Evolutionary conservation across 2,888 invertebrate genomes (phyloP).

Genomic region (Pollenia angustigena): DNA sequence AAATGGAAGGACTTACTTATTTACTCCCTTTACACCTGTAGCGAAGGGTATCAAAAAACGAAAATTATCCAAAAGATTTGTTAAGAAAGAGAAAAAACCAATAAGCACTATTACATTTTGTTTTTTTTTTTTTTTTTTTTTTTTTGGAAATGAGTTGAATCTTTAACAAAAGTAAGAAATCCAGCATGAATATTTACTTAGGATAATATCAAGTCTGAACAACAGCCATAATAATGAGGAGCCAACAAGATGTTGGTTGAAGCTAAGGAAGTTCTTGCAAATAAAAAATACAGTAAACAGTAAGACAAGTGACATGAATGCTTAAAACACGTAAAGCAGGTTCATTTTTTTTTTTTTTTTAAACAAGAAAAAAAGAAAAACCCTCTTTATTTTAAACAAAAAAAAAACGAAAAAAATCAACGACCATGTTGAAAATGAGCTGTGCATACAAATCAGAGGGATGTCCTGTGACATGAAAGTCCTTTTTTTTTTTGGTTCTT

Average conservation of each 20-base stretch:
- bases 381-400: slow-evolving; percentile 34
- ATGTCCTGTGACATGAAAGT: slow-evolving; percentile 1
- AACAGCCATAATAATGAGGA: slow-evolving; percentile 27
- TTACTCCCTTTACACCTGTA: too few species aligned
- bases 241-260: slow-evolving; percentile 42
- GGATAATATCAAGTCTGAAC: slow-evolving; percentile 66
- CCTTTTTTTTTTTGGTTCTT: slow-evolving; percentile 3
- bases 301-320: slow-evolving; percentile 46
- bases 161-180: slow-evolving; percentile 19
- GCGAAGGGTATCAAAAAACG: too few species aligned
- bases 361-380: slow-evolving; percentile 24
- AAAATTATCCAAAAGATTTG: slow-evolving; percentile 34
- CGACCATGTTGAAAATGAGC: slow-evolving; percentile 55
- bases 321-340: slow-evolving; percentile 58
- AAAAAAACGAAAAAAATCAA: slow-evolving; percentile 36
- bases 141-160: slow-evolving; percentile 4
- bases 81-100: slow-evolving; percentile 27
- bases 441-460: slow-evolving; percentile 68
- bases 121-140: not conserved
- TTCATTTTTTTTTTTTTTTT: slow-evolving; percentile 11
- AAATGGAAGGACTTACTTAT: too few species aligned
- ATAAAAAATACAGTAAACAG: slow-evolving; percentile 23
- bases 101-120: slow-evolving; percentile 42
- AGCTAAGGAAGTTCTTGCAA: not conserved
- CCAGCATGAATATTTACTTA: slow-evolving; percentile 51